Conservation (phyloP, 2,888 invertebrate genomes). For the Synergus umbraculus region DNA sequence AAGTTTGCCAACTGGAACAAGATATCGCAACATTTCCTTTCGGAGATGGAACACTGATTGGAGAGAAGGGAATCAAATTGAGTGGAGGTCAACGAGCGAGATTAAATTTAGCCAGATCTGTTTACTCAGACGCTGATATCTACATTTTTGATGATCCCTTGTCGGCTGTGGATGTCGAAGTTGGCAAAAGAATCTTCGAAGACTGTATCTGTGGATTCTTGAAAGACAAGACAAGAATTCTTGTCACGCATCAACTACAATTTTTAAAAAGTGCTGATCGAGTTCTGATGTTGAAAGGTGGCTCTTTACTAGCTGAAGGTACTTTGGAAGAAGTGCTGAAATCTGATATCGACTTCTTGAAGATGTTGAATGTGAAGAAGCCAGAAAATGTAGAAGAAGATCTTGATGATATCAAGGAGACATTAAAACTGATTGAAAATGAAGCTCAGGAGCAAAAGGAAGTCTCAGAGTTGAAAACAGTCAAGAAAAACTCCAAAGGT, state of each 20-base stretch:
- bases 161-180: conserved; percentile 86
- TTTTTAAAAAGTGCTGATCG: conserved; percentile 85
- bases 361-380: neutral
- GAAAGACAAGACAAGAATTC: conserved; percentile 46
- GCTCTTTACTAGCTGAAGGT: conserved; percentile 79
- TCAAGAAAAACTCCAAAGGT: conserved; percentile 54
- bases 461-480: conserved; percentile 48
- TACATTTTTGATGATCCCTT: conserved; percentile 87
- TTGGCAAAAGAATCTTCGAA: conserved; percentile 83
- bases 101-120: conserved; percentile 84
- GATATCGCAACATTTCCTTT: conserved; percentile 87
- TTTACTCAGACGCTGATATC: conserved; percentile 86
- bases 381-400: neutral
- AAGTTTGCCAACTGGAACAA: conserved; percentile 84
- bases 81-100: conserved; percentile 92
- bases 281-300: conserved; percentile 79
- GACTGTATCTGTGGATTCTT: conserved; percentile 51
- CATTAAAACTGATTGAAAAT: neutral
- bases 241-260: conserved; percentile 84
- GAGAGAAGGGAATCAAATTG: conserved; percentile 89
- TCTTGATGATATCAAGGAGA: neutral
- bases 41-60: conserved; percentile 87
- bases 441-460: neutral
- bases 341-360: neutral
- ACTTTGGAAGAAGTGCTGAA: conserved; percentile 64